phyloP scores from a whole-genome alignment of 1,140 invertebrate species.

The Sarcophaga peregrina region DNA sequence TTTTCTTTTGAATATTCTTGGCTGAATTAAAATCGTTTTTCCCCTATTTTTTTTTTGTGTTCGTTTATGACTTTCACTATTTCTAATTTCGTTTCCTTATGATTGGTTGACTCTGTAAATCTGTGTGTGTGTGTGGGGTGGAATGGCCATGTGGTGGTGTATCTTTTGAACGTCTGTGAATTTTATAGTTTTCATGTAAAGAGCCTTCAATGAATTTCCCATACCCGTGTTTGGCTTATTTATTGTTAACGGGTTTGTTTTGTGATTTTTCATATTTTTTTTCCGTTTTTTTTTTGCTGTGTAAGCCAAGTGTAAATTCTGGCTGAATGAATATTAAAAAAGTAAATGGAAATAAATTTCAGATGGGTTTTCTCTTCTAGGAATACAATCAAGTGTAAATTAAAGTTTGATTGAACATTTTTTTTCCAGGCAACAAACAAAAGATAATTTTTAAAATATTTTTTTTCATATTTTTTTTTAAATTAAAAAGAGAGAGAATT shows the following conservation, averaged over 20 bases:
- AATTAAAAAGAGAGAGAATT: no score
- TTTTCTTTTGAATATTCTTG: no score
- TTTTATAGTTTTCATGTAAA: not conserved
- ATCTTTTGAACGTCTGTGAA: not conserved
- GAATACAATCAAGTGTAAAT: constrained; percentile 3
- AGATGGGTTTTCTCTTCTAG: not conserved
- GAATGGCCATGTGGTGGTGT: not conserved
- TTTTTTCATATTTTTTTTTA: not conserved
- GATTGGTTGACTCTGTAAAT: no score
- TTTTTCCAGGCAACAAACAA: no score
- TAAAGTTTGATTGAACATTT: not conserved
- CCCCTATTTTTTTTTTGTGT: no score
- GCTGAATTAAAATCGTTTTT: no score
- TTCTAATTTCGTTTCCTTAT: not conserved
- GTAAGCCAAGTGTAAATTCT: constrained; percentile 18
- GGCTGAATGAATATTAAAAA: not conserved
- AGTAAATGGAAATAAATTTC: no score
- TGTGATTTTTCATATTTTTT: not conserved
- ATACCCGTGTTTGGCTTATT: not conserved
- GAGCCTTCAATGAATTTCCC: not conserved
- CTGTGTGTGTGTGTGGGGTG: no score
- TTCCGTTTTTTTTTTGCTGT: not conserved
- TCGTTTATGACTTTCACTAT: not conserved
- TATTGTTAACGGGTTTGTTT: not conserved
- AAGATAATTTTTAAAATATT: not conserved